Conservation (phyloP, 2,113 vertebrate genomes). For the Hypanus sabinus region DNA sequence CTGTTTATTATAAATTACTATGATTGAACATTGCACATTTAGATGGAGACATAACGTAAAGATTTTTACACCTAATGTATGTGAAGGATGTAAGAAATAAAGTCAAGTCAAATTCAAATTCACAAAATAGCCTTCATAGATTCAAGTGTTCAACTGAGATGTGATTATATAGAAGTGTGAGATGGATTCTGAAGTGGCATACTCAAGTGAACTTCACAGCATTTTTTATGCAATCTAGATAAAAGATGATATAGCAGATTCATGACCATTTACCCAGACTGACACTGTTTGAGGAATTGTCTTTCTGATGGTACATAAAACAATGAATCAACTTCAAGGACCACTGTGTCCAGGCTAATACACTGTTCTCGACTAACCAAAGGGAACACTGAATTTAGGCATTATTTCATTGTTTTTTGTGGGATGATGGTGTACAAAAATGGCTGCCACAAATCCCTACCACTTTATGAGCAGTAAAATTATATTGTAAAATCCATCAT, state of each 20-base stretch:
- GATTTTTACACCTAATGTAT: no score
- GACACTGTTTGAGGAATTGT: neutral
- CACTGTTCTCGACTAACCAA: neutral
- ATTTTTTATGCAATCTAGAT: neutral
- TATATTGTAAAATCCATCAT: neutral
- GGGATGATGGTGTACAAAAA: neutral
- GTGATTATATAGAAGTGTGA: neutral
- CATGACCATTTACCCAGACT: neutral
- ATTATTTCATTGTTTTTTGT: neutral
- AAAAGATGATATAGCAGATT: neutral
- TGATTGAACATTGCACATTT: no score
- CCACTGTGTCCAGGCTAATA: neutral
- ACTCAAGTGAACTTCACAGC: neutral
- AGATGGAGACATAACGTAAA: no score
- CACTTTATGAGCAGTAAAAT: neutral
- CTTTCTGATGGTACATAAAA: neutral
- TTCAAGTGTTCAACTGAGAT: neutral
- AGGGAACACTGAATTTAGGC: neutral
- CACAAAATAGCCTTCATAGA: neutral
- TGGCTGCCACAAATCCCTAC: neutral
- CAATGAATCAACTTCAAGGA: neutral
- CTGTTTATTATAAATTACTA: no score
- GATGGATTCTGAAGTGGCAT: neutral
- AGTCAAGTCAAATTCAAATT: no score
- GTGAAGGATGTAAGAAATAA: no score